Conservation (phyloP, 2,113 vertebrate species). For the Lampris megalopsis region DNA sequence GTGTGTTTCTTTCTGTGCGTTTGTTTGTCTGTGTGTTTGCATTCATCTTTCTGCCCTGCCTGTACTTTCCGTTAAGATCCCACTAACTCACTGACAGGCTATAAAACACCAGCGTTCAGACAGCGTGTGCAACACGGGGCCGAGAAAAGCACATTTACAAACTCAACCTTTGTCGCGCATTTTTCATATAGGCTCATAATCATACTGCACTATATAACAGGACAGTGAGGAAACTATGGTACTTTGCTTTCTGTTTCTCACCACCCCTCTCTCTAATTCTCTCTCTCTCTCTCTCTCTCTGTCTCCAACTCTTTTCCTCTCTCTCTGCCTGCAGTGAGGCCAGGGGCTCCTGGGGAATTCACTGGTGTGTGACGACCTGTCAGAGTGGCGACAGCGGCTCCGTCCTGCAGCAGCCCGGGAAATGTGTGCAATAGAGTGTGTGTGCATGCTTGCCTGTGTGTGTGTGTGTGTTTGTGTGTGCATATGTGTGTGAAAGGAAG, state of each 20-base stretch:
- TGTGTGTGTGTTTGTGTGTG: conserved; percentile 44
- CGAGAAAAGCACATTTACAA: conserved; percentile 47
- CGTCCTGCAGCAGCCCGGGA: conserved; percentile 71
- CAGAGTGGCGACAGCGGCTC: conserved; percentile 81
- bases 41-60: conserved; percentile 43
- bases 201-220: conserved; percentile 45
- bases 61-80: conserved; percentile 62
- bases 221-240: background rate
- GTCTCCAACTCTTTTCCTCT: conserved; percentile 32
- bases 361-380: conserved; percentile 86
- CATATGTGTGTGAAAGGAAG: conserved; percentile 28
- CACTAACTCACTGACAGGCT: conserved; percentile 45
- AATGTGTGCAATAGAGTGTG: conserved; percentile 38
- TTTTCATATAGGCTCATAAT: conserved; percentile 45
- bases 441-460: conserved; percentile 21
- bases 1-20: conserved; percentile 12
- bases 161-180: conserved; percentile 27
- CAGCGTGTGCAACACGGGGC: conserved; percentile 33
- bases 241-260: background rate
- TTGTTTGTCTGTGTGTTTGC: background rate
- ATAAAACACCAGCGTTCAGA: conserved; percentile 55
- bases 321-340: conserved; percentile 75
- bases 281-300: conserved; percentile 10
- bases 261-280: background rate
- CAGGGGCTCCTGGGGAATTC: conserved; percentile 80